Conservation (phyloP, 2,113 vertebrate genomes). For the Oreochromis tanganicae region DNA sequence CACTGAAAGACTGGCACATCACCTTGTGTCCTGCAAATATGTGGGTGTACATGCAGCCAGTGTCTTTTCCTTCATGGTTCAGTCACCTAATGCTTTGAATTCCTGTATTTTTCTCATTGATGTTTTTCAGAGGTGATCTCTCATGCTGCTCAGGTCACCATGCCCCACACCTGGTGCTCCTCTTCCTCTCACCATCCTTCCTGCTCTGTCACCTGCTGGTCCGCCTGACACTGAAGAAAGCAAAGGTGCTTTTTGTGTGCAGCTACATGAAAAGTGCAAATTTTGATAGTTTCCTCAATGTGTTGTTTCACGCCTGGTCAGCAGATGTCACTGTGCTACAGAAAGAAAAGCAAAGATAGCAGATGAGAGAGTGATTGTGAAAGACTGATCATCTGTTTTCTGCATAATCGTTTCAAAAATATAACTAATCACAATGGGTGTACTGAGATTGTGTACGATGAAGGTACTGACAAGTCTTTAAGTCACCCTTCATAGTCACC, state of each 20-base stretch:
- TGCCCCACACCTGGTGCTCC: background rate
- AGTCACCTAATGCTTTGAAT: background rate
- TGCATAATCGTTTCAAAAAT: background rate
- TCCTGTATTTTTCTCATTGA: background rate
- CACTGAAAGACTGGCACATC: background rate
- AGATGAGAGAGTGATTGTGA: background rate
- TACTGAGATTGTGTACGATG: background rate
- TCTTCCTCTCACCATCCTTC: background rate
- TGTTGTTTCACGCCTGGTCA: background rate
- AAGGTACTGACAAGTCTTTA: background rate
- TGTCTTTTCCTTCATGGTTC: background rate
- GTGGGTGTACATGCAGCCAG: background rate
- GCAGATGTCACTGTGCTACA: constrained; percentile 43
- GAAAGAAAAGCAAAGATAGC: background rate
- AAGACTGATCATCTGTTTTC: background rate
- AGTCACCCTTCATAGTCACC: background rate
- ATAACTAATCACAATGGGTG: background rate
- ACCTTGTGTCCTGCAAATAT: background rate
- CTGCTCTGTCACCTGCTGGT: background rate
- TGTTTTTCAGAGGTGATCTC: background rate
- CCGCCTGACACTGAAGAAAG: background rate
- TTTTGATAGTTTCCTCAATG: background rate
- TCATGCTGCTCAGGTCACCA: background rate
- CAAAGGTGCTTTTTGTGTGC: background rate
- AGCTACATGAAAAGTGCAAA: background rate